Conservation (phyloP, 2,888 invertebrate species). For the Euzetes globulus region DNA sequence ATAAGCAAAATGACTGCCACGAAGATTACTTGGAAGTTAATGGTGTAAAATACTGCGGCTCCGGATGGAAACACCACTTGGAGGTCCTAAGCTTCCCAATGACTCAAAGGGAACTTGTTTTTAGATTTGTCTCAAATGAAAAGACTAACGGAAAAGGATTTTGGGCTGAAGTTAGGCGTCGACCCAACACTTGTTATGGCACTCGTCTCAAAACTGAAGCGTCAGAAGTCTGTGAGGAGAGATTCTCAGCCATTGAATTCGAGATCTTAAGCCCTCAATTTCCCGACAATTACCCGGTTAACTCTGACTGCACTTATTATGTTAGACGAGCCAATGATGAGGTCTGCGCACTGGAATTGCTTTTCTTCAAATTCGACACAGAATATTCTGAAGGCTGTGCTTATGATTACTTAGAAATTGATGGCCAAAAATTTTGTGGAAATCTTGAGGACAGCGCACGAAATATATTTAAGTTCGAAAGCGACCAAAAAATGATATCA, state of each 20-base stretch:
- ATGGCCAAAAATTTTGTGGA: conserved; percentile 42
- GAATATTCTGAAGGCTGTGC: conserved; percentile 42
- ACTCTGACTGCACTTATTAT: conserved; percentile 39
- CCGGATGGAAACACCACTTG: conserved; percentile 36
- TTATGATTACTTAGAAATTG: conserved; percentile 43
- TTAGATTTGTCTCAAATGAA: conserved; percentile 38
- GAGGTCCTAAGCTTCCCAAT: conserved; percentile 38
- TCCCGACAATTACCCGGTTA: conserved; percentile 39
- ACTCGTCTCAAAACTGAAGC: conserved; percentile 10
- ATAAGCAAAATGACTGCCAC: conserved; percentile 33
- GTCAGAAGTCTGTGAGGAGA: conserved; percentile 38
- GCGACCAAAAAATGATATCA: conserved; percentile 39
- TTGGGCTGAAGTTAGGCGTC: conserved; percentile 39
- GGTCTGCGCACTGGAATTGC: conserved; percentile 43
- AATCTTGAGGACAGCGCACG: conserved; percentile 40
- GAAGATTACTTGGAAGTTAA: conserved; percentile 40
- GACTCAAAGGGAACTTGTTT: conserved; percentile 36
- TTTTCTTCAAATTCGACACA: conserved; percentile 42
- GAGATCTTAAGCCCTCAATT: conserved; percentile 39
- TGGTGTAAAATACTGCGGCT: conserved; percentile 40
- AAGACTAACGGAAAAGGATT: conserved; percentile 39
- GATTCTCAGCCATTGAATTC: conserved; percentile 38
- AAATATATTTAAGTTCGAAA: conserved; percentile 40
- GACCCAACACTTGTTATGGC: conserved; percentile 36
- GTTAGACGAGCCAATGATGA: conserved; percentile 37